Base-by-base conservation (phyloP, 2,797 vertebrate genomes). In the Phyllotis vaccarum region DNA sequence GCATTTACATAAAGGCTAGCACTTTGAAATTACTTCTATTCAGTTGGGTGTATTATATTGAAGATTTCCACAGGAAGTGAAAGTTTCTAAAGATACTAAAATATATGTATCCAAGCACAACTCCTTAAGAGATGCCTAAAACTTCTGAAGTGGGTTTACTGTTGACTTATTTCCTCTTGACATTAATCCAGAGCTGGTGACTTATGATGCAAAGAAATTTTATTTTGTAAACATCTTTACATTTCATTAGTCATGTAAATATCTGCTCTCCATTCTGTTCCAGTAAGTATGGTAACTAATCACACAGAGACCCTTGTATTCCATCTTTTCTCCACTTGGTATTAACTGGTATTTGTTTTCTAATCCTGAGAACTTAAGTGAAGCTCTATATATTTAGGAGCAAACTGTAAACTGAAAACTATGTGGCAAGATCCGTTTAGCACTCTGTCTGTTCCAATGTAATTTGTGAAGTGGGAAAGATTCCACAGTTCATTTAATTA, bases 401-500 rank as follows among this genome's bases (percentile, higher is more conserved):
- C 43, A 88, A 86, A 92, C 87, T 68, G 64, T 86, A 90, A 95
- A 90, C 58, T 54, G 76, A 70, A 90, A 95, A 96, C 56, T 82
- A 62, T 56, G 91, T 34, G 27, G 79, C 31, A 82, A 40, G 16
- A 83, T 92, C 56, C 62, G 92, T 92, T 94, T 72, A 97, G 91
- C 75, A 85, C 54, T 96, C 56, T 90, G 86, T 90, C 94, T 97
- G 94, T 89, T 96, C 22, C 64, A 94, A 17, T 37, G 11, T 76
- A 82, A 95, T 96, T 95, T 96, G 74, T 96, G 68, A 90, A 70
- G 31, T 49, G 34, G 68, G 86, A 92, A 96, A 93, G 76, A 56
- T 72, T 49, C 82, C 46, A 94, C 64, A 85, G 66, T 81, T 96
- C 54, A 86, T 78, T 95, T 81, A 86, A 92, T 96, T 90, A 91